Percentiles rank a stretch among this genome's conserved stretches.
phyloP scores from a whole-genome alignment of 2,888 invertebrate genomes.

The Chalcosyrphus nemorum region DNA sequence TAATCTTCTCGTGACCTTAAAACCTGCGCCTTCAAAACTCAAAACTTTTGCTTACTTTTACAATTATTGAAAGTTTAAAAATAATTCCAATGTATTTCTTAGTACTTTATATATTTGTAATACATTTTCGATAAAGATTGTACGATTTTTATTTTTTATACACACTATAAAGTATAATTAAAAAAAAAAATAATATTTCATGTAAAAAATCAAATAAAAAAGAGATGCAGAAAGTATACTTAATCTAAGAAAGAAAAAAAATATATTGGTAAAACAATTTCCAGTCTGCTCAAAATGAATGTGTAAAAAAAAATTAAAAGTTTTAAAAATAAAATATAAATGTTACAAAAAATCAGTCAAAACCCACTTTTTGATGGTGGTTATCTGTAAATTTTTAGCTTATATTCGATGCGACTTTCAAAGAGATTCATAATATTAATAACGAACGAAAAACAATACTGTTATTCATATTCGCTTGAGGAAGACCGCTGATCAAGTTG shows the following conservation, averaged over 20 bases:
- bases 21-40: too few species aligned
- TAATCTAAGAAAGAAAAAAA: conserved; percentile 17
- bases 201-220: conserved; percentile 50
- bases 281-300: conserved; percentile 36
- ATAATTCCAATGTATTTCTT: neutral
- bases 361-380: conserved; percentile 23
- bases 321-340: conserved; percentile 20
- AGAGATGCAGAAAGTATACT: conserved; percentile 45
- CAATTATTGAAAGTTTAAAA: too few species aligned
- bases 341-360: conserved; percentile 69
- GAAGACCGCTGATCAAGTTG: conserved; percentile 68
- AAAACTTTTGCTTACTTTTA: too few species aligned
- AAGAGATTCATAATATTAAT: conserved; percentile 55
- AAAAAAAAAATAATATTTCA: conserved; percentile 41
- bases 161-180: conserved; percentile 16
- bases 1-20: too few species aligned
- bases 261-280: conserved; percentile 38
- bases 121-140: conserved; percentile 16
- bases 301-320: conserved; percentile 26
- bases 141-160: conserved; percentile 18
- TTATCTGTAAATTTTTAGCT: conserved; percentile 48
- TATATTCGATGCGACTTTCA: conserved; percentile 57
- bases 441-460: conserved; percentile 50
- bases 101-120: neutral
- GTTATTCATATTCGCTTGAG: conserved; percentile 38